Conservation (phyloP, 2,888 invertebrate genomes). For the Lithodes maja region DNA sequence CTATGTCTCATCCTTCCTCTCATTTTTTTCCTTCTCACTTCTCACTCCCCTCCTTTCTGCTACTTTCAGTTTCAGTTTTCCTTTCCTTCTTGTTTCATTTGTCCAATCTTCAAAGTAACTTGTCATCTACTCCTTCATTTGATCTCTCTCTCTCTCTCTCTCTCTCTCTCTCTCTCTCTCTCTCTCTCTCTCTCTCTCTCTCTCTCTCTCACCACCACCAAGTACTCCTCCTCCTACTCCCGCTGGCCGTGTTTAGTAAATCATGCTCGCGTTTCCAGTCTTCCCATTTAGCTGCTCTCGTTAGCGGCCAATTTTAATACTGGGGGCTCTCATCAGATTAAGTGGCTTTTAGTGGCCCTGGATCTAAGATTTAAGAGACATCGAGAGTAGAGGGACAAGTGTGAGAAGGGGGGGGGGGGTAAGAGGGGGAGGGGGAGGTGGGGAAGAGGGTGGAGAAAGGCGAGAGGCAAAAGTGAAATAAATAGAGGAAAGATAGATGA, state of each 20-base stretch:
- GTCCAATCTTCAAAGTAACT: too few relatives aligned
- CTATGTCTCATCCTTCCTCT: neutral
- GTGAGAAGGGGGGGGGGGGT: neutral
- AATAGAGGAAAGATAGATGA: neutral
- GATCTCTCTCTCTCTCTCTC: too few relatives aligned
- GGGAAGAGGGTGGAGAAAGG: neutral
- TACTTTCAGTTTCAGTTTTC: too few relatives aligned
- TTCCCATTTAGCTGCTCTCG: conserved; percentile 33
- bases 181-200: neutral
- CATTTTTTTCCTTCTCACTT: neutral
- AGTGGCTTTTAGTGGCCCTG: conserved; percentile 48
- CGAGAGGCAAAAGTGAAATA: neutral
- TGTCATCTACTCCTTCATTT: too few relatives aligned
- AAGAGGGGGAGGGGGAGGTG: neutral
- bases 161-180: too few relatives aligned
- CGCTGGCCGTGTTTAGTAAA: conserved; percentile 36
- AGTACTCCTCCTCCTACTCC: neutral
- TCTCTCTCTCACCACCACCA: neutral
- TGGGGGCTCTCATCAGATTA: conserved; percentile 50
- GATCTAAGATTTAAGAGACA: conserved; percentile 35
- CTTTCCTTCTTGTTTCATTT: too few relatives aligned
- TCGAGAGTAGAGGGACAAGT: neutral
- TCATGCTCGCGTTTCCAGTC: conserved; percentile 29
- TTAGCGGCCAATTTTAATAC: conserved; percentile 45
- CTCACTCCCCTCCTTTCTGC: neutral